These are phyloP conservation scores for Cladorhizidae sp. DNA, from an alignment of 37 sponge, comb jelly and placozoan genomes.

Conservation along the genomic window DNA sequence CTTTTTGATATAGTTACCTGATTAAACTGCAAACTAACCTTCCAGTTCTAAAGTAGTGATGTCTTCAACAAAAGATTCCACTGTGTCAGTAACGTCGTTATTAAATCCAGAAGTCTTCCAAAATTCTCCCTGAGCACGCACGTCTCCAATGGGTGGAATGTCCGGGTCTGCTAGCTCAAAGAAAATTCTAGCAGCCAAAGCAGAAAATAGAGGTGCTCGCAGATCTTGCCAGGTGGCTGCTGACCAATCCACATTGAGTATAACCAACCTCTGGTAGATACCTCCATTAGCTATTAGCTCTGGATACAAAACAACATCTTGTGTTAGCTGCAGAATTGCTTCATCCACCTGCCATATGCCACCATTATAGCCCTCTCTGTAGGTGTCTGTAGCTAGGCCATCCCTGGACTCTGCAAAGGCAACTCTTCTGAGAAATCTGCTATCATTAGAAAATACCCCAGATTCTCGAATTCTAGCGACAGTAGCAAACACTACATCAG, in stretches of 20 bases:
- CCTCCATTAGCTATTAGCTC: not conserved
- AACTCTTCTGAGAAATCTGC: slow-evolving; percentile 31
- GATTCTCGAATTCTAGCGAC: slow-evolving; percentile 6
- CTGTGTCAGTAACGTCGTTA: slow-evolving; percentile 14
- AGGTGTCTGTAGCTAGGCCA: slow-evolving; percentile 31
- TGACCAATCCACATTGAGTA: slow-evolving; percentile 20
- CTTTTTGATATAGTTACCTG: not conserved
- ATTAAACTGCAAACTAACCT: slow-evolving; percentile 5
- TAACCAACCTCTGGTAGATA: not conserved
- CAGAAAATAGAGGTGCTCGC: slow-evolving; percentile 34
- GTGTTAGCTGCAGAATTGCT: slow-evolving; percentile 15
- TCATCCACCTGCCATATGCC: slow-evolving; percentile 61
- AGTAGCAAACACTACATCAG: slow-evolving; percentile 27
- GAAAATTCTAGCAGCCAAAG: slow-evolving; percentile 36
- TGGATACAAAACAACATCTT: not conserved
- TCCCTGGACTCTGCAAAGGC: slow-evolving; percentile 50
- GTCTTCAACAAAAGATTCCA: slow-evolving; percentile 3
- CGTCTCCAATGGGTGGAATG: slow-evolving; percentile 22
- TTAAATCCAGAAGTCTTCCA: slow-evolving; percentile 26
- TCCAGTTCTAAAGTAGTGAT: slow-evolving; percentile 25
- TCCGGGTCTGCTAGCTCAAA: not conserved
- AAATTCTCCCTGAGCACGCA: slow-evolving; percentile 15
- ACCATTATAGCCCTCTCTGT: slow-evolving; percentile 33
- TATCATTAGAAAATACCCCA: slow-evolving; percentile 27
- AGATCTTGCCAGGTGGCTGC: slow-evolving; percentile 10